Evolutionary conservation across 2,888 invertebrate species (phyloP).

Genomic region (Cantharis rustica): DNA sequence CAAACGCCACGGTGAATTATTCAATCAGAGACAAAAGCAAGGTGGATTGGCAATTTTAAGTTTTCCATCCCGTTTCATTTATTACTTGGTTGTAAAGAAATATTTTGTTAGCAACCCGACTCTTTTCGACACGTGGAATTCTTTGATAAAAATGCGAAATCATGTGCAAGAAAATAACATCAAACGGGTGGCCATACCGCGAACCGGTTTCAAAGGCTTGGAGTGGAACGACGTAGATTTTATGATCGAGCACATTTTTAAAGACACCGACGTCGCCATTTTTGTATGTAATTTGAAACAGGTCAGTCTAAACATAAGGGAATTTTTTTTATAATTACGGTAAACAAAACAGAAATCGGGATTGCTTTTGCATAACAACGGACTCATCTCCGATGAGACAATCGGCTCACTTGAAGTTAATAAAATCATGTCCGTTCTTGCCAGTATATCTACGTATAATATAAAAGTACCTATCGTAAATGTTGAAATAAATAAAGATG

Average conservation of each 20-base stretch:
- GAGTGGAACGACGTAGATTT: slow-evolving; percentile 64
- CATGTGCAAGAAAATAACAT: slow-evolving; percentile 58
- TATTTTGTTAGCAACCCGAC: slow-evolving; percentile 60
- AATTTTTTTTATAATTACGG: slow-evolving; percentile 44
- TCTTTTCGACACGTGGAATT: slow-evolving; percentile 55
- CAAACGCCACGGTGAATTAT: slow-evolving; percentile 47
- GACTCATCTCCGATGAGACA: too few relatives aligned
- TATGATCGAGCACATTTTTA: slow-evolving; percentile 60
- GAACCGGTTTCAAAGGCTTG: slow-evolving; percentile 66
- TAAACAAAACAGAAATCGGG: slow-evolving; percentile 40
- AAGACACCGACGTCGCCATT: slow-evolving; percentile 56
- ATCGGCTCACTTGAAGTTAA: too few relatives aligned
- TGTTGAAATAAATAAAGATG: too few relatives aligned
- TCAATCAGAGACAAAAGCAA: slow-evolving; percentile 47
- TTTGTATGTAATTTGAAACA: slow-evolving; percentile 59
- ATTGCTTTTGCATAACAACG: neutral
- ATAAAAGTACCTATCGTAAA: too few relatives aligned
- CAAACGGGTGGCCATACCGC: slow-evolving; percentile 64
- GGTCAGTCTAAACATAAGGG: slow-evolving; percentile 35
- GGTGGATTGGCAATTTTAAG: slow-evolving; percentile 60
- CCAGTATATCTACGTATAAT: too few relatives aligned
- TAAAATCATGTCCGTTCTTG: too few relatives aligned
- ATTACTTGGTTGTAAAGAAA: slow-evolving; percentile 68
- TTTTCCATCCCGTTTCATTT: slow-evolving; percentile 56
- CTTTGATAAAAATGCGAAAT: slow-evolving; percentile 54